Evolutionary conservation across 2,797 vertebrate species (phyloP).

Genomic region (Fistularia commersonii): DNA sequence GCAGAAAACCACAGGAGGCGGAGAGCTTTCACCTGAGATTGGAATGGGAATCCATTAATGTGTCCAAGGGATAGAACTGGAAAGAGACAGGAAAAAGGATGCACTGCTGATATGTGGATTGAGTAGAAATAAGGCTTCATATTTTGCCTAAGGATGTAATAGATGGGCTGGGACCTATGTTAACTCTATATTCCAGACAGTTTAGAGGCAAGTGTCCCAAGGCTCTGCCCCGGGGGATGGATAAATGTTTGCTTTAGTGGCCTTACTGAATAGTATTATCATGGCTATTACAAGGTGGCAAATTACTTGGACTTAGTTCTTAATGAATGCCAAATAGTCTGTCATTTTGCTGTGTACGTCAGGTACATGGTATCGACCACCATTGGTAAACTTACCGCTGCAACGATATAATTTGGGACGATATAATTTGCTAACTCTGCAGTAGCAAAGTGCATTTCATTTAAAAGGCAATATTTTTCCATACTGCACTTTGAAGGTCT

Average conservation of each 20-base stretch:
- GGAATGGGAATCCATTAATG: slow-evolving; percentile 36
- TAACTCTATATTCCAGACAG: slow-evolving; percentile 40
- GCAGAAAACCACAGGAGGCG: slow-evolving; percentile 42
- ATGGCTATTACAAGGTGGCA: slow-evolving; percentile 44
- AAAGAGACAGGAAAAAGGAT: slow-evolving; percentile 6
- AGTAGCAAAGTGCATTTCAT: too few species aligned
- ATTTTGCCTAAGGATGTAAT: slow-evolving; percentile 46
- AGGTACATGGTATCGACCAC: background rate
- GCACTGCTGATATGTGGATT: slow-evolving; percentile 19
- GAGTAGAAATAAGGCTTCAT: slow-evolving; percentile 36
- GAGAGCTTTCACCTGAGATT: slow-evolving; percentile 48
- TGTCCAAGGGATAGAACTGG: slow-evolving; percentile 18
- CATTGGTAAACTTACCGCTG: too few species aligned
- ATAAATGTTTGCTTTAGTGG: slow-evolving; percentile 64
- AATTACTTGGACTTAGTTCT: slow-evolving; percentile 37
- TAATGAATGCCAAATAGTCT: slow-evolving; percentile 42
- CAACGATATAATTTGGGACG: too few species aligned
- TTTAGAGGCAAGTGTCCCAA: slow-evolving; percentile 36
- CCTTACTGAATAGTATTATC: slow-evolving; percentile 51
- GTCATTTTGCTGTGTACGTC: slow-evolving; percentile 16
- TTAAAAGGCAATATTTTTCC: slow-evolving; percentile 1
- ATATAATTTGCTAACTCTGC: too few species aligned
- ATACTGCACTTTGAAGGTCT: background rate
- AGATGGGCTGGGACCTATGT: slow-evolving; percentile 50
- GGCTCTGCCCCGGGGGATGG: slow-evolving; percentile 50